Evolutionary conservation across 1,140 invertebrate species (phyloP).

Genomic region (Mylabris phalerata): DNA sequence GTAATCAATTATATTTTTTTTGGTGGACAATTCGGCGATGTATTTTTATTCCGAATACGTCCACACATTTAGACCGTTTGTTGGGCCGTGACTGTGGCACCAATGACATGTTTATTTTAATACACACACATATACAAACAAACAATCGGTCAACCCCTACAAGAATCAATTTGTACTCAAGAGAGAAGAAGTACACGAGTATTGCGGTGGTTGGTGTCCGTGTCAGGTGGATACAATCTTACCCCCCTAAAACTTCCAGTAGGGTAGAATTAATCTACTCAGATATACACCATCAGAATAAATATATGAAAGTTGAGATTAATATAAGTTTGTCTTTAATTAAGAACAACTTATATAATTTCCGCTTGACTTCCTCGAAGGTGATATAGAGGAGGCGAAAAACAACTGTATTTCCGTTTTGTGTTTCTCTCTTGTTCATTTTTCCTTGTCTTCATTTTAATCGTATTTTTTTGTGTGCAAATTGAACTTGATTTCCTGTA

Average conservation of each 20-base stretch:
- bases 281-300: no score
- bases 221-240: slow-evolving; percentile 4
- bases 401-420: not conserved
- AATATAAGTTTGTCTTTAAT: no score
- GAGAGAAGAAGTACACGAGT: slow-evolving; percentile 1
- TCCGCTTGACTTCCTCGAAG: no score
- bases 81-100: slow-evolving; percentile 11
- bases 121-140: slow-evolving; percentile 13
- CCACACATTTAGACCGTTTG: not conserved
- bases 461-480: not conserved
- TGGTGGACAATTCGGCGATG: not conserved
- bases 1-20: not conserved
- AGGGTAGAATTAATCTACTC: no score
- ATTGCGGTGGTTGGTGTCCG: not conserved
- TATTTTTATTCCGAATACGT: not conserved
- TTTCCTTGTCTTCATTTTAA: not conserved
- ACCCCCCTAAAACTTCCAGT: no score
- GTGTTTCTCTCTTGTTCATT: not conserved
- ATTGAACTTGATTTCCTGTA: slow-evolving; percentile 9
- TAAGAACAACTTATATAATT: no score
- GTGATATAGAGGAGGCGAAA: no score
- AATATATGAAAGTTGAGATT: no score
- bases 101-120: slow-evolving; percentile 29
- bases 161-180: slow-evolving; percentile 28
- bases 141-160: slow-evolving; percentile 5